A percentile compares a stretch with the other conserved stretches of the same genome.
Evolutionary conservation across 2,113 vertebrate species (phyloP).

Genomic region (Elephas maximus): DNA sequence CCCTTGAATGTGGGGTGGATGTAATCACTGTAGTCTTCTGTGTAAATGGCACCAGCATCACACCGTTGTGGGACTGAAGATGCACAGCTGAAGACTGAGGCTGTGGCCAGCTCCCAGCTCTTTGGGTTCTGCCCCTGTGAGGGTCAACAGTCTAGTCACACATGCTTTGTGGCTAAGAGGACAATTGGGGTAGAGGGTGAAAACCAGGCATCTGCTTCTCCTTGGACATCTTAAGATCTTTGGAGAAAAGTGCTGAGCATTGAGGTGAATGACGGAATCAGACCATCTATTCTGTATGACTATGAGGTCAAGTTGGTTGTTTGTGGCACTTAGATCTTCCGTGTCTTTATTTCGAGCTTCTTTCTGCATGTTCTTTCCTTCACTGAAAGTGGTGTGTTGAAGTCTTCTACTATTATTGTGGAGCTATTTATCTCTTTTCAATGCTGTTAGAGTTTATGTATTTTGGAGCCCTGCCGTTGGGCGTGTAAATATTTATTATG

Average conservation of each 20-base stretch:
- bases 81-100: not conserved
- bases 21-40: accelerated
- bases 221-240: not conserved
- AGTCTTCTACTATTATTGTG: no score
- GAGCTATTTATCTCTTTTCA: no score
- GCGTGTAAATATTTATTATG: no score
- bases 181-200: not conserved
- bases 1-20: not conserved
- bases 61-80: not conserved
- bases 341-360: no score
- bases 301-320: no score
- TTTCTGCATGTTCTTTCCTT: no score
- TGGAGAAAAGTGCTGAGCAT: not conserved
- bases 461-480: no score
- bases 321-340: no score
- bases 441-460: no score
- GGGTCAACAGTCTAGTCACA: not conserved
- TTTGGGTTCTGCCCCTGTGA: not conserved
- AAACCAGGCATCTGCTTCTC: not conserved
- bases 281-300: not conserved
- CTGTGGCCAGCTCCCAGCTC: not conserved
- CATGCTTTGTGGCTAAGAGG: not conserved
- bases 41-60: not conserved
- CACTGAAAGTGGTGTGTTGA: no score
- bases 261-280: not conserved